A percentile compares a stretch with the other conserved stretches of the same genome.
Evolutionary conservation across 2,797 vertebrate species (phyloP).

Genomic region (Poecilia gillii): DNA sequence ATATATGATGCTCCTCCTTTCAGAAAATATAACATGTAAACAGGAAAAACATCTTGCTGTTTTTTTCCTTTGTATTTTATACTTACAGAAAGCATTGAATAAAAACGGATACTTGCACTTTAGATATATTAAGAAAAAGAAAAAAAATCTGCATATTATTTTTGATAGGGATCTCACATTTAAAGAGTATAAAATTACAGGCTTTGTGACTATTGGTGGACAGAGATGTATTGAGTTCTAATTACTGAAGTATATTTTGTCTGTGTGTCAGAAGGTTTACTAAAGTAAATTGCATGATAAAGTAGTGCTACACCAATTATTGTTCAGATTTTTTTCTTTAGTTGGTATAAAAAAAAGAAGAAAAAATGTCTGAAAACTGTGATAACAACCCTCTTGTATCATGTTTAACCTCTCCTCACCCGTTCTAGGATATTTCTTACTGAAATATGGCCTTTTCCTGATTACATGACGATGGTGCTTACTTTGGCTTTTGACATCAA

Average conservation of each 20-base stretch:
- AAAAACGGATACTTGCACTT: conserved; percentile 89
- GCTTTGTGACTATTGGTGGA: conserved; percentile 87
- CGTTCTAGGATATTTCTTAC: conserved; percentile 77
- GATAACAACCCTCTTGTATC: conserved; percentile 83
- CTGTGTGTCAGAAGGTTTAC: conserved; percentile 87
- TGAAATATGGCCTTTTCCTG: conserved; percentile 82
- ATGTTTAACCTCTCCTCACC: conserved; percentile 77
- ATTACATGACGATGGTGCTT: conserved; percentile 86
- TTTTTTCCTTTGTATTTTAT: conserved; percentile 87
- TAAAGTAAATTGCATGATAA: conserved; percentile 88
- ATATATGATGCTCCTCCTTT: conserved; percentile 86
- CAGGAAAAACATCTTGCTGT: conserved; percentile 84
- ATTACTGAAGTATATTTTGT: conserved; percentile 89
- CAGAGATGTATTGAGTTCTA: conserved; percentile 85
- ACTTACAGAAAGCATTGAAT: conserved; percentile 88
- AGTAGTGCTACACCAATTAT: conserved; percentile 85
- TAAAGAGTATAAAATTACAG: conserved; percentile 84
- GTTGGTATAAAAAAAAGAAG: conserved; percentile 74
- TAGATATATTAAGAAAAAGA: conserved; percentile 87
- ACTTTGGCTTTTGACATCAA: conserved; percentile 83
- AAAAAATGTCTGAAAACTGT: conserved; percentile 86
- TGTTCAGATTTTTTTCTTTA: conserved; percentile 77
- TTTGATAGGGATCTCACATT: conserved; percentile 89
- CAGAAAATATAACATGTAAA: conserved; percentile 84
- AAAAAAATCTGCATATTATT: conserved; percentile 87